Evolutionary conservation across 2,113 vertebrate genomes (phyloP).

Genomic region (Eurypyga helias): DNA sequence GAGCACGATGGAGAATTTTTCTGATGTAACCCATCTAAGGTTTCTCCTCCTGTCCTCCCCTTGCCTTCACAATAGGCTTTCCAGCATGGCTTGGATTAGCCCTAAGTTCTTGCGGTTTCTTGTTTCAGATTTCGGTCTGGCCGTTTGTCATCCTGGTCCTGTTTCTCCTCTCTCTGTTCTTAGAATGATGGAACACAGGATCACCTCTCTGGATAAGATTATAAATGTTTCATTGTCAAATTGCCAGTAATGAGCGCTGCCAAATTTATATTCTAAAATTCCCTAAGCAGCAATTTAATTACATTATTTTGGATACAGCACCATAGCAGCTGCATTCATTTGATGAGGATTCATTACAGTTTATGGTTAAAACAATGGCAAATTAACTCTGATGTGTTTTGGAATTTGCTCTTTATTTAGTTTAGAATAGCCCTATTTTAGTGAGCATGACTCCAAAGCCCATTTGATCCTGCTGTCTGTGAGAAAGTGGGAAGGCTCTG

Average conservation of each 20-base stretch:
- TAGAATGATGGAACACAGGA: conserved; percentile 45
- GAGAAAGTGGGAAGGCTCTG: conserved; percentile 7
- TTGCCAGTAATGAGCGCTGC: conserved; percentile 28
- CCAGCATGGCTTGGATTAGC: conserved; percentile 37
- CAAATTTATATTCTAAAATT: conserved; percentile 64
- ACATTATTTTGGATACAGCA: conserved; percentile 64
- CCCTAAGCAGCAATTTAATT: conserved; percentile 57
- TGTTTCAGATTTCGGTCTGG: conserved; percentile 39
- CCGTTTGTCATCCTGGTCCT: conserved; percentile 46
- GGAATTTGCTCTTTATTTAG: conserved; percentile 45
- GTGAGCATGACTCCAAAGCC: neutral
- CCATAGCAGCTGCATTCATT: conserved; percentile 57
- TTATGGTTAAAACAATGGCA: conserved; percentile 56
- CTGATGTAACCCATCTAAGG: neutral
- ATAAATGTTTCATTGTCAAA: neutral
- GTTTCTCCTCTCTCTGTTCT: conserved; percentile 50
- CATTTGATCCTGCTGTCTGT: conserved; percentile 25
- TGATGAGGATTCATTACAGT: conserved; percentile 50
- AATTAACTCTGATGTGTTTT: conserved; percentile 49
- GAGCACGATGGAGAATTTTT: neutral
- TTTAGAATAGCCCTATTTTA: neutral
- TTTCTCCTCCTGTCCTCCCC: neutral
- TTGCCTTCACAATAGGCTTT: neutral
- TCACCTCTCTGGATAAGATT: conserved; percentile 52
- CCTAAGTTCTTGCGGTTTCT: conserved; percentile 5